These are phyloP conservation scores for Erpobdella octoculata DNA, from an alignment of 2,888 invertebrate genomes.

Conservation along the genomic window DNA sequence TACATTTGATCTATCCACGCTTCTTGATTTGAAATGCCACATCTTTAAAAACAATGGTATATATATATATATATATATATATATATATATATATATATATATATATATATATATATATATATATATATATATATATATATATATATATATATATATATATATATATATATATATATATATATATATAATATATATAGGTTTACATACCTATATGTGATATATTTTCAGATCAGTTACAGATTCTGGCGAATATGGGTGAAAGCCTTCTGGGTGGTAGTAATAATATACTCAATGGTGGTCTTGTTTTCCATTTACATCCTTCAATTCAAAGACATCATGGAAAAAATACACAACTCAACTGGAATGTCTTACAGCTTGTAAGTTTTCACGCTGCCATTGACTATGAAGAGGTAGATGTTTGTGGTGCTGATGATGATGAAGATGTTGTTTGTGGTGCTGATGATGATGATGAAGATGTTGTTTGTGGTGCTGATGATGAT, in stretches of 20 bases:
- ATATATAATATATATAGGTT: too few relatives aligned
- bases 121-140: conserved; percentile 11
- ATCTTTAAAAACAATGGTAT: too few relatives aligned
- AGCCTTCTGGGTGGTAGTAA: conserved; percentile 87
- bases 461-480: background rate
- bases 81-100: background rate
- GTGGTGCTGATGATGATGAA: background rate
- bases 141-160: background rate
- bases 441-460: background rate
- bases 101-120: background rate
- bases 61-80: too few relatives aligned
- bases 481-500: background rate
- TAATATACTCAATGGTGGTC: conserved; percentile 90
- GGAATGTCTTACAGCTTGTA: conserved; percentile 44
- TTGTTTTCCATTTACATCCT: conserved; percentile 89
- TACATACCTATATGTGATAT: too few relatives aligned
- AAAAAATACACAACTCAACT: conserved; percentile 70
- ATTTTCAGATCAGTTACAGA: conserved; percentile 71
- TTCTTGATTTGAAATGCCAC: too few relatives aligned
- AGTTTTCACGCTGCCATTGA: background rate
- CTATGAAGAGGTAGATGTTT: background rate
- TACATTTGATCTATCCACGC: too few relatives aligned
- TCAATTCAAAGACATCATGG: conserved; percentile 78
- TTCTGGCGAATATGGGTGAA: conserved; percentile 88
- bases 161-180: background rate